Evolutionary conservation across 1,140 invertebrate genomes (phyloP).

Genomic region (Glossosoma conforme): DNA sequence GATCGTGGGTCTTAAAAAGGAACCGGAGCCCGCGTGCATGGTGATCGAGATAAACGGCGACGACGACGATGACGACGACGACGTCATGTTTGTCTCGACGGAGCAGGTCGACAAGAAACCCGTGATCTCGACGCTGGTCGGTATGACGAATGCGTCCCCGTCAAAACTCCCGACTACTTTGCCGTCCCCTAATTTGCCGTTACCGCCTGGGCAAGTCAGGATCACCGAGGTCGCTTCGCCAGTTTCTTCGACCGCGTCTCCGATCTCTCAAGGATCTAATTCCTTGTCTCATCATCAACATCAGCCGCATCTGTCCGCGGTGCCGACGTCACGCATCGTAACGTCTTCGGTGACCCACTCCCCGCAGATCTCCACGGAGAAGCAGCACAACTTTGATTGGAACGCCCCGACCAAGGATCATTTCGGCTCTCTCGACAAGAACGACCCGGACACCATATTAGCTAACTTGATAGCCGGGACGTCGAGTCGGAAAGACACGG

Average conservation of each 20-base stretch:
- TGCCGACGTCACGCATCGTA: no score
- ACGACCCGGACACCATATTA: slow-evolving; percentile 21
- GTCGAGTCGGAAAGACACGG: slow-evolving; percentile 19
- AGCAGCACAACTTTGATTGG: slow-evolving; percentile 30
- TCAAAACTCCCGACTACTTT: slow-evolving; percentile 6
- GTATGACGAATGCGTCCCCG: not conserved
- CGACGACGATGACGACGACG: slow-evolving; percentile 24
- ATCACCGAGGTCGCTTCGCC: no score
- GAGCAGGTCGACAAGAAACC: slow-evolving; percentile 24
- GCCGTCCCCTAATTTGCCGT: no score
- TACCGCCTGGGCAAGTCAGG: no score
- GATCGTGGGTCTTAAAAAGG: slow-evolving; percentile 28
- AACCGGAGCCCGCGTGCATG: slow-evolving; percentile 10
- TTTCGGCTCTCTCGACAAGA: slow-evolving; percentile 17
- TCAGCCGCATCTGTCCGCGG: no score
- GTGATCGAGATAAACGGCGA: slow-evolving; percentile 29
- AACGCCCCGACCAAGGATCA: slow-evolving; percentile 16
- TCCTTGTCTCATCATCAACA: no score
- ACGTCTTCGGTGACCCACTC: no score
- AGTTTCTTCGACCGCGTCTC: no score
- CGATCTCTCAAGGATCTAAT: no score
- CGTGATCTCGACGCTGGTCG: not conserved
- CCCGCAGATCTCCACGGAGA: slow-evolving; percentile 13
- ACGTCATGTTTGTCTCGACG: slow-evolving; percentile 25
- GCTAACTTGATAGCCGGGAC: slow-evolving; percentile 19